These are phyloP conservation scores for Agapostemon virescens DNA, from an alignment of 2,888 invertebrate genomes.

Conservation along the genomic window DNA sequence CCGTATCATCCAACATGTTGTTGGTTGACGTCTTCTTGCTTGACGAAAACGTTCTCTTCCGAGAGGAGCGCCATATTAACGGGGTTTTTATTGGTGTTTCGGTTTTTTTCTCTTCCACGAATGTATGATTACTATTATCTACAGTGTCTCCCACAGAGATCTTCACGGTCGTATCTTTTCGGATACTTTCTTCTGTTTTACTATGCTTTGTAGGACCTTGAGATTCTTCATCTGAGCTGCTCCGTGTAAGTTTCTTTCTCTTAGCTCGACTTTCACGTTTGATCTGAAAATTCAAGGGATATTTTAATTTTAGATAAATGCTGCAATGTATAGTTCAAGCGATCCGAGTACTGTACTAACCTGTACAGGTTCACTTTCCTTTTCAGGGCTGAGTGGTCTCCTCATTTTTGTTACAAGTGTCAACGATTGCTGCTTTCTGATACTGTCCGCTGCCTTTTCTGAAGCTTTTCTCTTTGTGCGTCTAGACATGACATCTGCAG, in stretches of 20 bases:
- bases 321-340: background rate
- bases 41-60: slow-evolving; percentile 45
- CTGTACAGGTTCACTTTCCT: slow-evolving; percentile 26
- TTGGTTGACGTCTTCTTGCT: slow-evolving; percentile 16
- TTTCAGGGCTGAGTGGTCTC: slow-evolving; percentile 56
- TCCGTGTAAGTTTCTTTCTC: slow-evolving; percentile 58
- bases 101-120: background rate
- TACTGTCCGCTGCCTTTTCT: slow-evolving; percentile 68
- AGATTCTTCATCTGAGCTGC: slow-evolving; percentile 74
- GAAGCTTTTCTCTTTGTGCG: slow-evolving; percentile 71
- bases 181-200: slow-evolving; percentile 52
- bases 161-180: background rate
- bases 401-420: slow-evolving; percentile 61
- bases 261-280: slow-evolving; percentile 59
- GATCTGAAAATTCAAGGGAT: slow-evolving; percentile 29
- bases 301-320: background rate
- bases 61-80: slow-evolving; percentile 1
- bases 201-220: slow-evolving; percentile 63
- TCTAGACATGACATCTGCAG: slow-evolving; percentile 17
- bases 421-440: slow-evolving; percentile 70
- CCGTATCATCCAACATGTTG: slow-evolving; percentile 54
- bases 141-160: background rate
- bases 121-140: slow-evolving; percentile 19
- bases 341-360: slow-evolving; percentile 46
- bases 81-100: background rate